Percentiles rank a stretch among this genome's conserved stretches.
phyloP scores from a whole-genome alignment of 2,888 invertebrate genomes.

The Cremastinae sp. region DNA sequence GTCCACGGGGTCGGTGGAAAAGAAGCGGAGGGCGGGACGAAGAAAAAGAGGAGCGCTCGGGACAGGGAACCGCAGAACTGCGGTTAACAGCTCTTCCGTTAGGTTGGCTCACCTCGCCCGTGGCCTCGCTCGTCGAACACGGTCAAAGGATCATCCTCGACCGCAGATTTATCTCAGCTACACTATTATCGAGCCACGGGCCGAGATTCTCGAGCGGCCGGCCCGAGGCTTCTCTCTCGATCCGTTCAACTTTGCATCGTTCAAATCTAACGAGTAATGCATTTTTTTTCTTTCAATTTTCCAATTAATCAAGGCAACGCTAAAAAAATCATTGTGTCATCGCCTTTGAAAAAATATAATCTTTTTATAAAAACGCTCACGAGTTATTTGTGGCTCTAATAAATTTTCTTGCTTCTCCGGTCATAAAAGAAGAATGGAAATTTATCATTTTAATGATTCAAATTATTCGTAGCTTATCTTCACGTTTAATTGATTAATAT shows the following conservation, averaged over 20 bases:
- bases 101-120: slow-evolving; percentile 40
- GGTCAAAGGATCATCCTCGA: slow-evolving; percentile 61
- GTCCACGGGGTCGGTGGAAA: slow-evolving; percentile 1
- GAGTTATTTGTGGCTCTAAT: no score
- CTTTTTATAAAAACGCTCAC: no score
- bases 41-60: slow-evolving; percentile 15
- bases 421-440: no score
- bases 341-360: no score
- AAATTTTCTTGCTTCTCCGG: no score
- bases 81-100: slow-evolving; percentile 60
- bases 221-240: slow-evolving; percentile 21
- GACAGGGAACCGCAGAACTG: slow-evolving; percentile 49
- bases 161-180: slow-evolving; percentile 60
- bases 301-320: no score
- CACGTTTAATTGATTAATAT: no score
- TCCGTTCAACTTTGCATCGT: neutral
- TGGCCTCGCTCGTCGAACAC: slow-evolving; percentile 46
- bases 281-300: neutral
- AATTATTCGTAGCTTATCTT: no score
- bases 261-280: neutral
- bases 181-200: slow-evolving; percentile 50
- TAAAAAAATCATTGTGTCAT: no score
- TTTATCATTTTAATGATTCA: no score
- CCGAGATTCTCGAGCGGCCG: slow-evolving; percentile 21
- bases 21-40: slow-evolving; percentile 12